Evolutionary conservation across 2,797 vertebrate genomes (phyloP).

Genomic region (Cuniculus paca): DNA sequence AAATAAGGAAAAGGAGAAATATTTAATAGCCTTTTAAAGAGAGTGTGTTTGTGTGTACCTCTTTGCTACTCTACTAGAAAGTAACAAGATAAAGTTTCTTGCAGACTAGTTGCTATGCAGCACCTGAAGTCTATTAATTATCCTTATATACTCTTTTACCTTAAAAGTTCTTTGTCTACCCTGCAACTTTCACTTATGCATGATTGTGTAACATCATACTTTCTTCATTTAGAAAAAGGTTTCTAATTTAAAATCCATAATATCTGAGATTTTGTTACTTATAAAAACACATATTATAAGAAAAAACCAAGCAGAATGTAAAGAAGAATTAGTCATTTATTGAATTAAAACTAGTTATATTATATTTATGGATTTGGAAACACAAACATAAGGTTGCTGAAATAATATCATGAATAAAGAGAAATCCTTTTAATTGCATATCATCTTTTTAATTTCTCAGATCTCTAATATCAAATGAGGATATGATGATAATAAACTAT

Average conservation of each 20-base stretch:
- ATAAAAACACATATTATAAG: background rate
- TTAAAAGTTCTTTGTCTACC: background rate
- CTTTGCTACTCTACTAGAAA: background rate
- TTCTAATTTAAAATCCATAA: constrained; percentile 16
- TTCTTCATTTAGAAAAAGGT: background rate
- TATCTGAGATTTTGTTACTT: background rate
- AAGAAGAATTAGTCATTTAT: background rate
- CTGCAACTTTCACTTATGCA: background rate
- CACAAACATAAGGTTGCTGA: background rate
- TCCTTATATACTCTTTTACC: background rate
- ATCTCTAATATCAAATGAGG: background rate
- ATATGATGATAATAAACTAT: background rate
- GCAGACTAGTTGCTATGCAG: background rate
- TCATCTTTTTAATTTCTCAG: background rate
- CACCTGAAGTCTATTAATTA: background rate
- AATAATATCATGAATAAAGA: background rate
- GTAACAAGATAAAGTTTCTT: background rate
- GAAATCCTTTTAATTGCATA: background rate
- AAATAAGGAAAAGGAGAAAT: background rate
- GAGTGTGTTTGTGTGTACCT: background rate
- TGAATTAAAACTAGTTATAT: background rate
- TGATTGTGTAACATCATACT: background rate
- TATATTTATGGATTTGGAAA: background rate
- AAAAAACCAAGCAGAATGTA: background rate
- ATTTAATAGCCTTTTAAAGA: background rate